Conservation (phyloP, 2,113 vertebrate species). For the Chloropsis hardwickii region DNA sequence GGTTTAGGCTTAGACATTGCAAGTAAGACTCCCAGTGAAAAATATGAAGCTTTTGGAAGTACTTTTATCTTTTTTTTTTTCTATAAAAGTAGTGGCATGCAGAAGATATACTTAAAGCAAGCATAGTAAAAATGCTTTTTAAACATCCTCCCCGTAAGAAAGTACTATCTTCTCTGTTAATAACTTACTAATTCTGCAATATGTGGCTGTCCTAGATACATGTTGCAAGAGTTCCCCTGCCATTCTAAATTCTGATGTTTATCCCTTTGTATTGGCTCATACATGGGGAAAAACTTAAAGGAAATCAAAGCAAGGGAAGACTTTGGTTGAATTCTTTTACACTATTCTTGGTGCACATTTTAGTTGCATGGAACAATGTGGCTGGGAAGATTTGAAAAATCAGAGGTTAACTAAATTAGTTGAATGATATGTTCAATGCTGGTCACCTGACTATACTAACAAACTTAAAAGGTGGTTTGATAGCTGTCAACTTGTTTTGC, state of each 20-base stretch:
- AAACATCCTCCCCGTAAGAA: not conserved
- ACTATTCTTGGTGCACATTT: not conserved
- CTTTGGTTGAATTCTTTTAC: not conserved
- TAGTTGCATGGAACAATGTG: slow-evolving; percentile 20
- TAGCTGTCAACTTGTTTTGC: slow-evolving; percentile 67
- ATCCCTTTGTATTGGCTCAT: not conserved
- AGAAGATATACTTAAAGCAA: not conserved
- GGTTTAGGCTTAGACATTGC: not conserved
- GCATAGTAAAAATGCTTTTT: not conserved
- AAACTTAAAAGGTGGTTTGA: slow-evolving; percentile 21
- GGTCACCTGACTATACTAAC: slow-evolving; percentile 35
- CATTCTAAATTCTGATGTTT: not conserved
- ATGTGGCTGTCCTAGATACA: not conserved
- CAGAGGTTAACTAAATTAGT: slow-evolving; percentile 12
- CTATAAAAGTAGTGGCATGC: not conserved
- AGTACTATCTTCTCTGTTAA: not conserved
- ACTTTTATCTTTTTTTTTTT: not conserved
- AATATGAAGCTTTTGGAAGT: not conserved
- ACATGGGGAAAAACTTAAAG: not conserved
- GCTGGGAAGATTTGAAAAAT: slow-evolving; percentile 20
- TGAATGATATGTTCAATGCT: slow-evolving; percentile 29
- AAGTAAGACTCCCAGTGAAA: not conserved
- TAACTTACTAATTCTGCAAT: not conserved
- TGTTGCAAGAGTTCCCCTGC: not conserved
- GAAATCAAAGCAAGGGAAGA: not conserved